These are phyloP conservation scores for Heliconius hermathena DNA, from an alignment of 1,140 invertebrate species.

Conservation along the genomic window DNA sequence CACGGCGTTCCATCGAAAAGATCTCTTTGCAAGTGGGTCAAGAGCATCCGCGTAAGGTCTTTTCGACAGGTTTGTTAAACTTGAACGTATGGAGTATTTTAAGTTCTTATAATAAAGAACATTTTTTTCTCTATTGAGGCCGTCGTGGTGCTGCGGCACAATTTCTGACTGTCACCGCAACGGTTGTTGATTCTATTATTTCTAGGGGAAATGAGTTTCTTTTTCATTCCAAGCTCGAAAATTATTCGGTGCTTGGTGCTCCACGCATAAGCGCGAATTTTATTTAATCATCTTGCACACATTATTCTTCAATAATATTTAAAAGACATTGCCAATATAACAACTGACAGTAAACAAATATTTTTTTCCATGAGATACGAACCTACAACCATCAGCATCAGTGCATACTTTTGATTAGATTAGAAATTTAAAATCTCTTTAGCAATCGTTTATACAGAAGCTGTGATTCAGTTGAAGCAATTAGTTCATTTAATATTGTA, in stretches of 20 bases:
- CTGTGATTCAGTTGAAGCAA: neutral
- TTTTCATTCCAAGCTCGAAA: too few relatives aligned
- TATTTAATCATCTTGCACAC: too few relatives aligned
- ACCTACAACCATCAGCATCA: too few relatives aligned
- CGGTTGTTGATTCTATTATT: neutral
- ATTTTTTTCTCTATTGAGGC: neutral
- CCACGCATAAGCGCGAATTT: too few relatives aligned
- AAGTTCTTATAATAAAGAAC: neutral
- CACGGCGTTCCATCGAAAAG: neutral
- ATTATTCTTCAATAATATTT: too few relatives aligned
- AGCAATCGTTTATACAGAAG: neutral
- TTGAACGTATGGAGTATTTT: neutral
- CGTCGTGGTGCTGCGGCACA: too few relatives aligned
- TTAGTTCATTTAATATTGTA: slow-evolving; percentile 1
- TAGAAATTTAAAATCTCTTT: neutral
- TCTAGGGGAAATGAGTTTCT: too few relatives aligned
- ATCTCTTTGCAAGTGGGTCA: neutral
- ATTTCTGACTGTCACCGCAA: neutral
- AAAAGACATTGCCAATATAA: too few relatives aligned
- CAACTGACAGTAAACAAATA: too few relatives aligned
- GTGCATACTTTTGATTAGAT: too few relatives aligned
- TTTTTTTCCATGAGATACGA: too few relatives aligned
- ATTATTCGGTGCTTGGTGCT: too few relatives aligned
- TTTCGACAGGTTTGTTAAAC: slow-evolving; percentile 7
- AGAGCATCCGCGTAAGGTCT: slow-evolving; percentile 9